Evolutionary conservation across 2,888 invertebrate species (phyloP).

Genomic region (Ischnura elegans): DNA sequence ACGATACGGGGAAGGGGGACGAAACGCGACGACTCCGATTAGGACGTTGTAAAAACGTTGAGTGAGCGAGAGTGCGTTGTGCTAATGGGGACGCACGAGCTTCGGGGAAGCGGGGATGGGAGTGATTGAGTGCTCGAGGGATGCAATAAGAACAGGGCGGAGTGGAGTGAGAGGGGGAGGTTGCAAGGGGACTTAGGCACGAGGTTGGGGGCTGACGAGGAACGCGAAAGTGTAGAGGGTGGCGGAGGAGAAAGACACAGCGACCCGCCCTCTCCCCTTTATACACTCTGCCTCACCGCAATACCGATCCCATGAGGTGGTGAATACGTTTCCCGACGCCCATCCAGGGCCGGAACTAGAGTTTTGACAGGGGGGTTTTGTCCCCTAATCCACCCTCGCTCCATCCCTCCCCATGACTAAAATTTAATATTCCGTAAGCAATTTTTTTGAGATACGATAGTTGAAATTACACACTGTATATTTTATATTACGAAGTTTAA

Average conservation of each 20-base stretch:
- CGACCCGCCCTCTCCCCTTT: background rate
- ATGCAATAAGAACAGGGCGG: background rate
- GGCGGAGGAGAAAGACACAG: background rate
- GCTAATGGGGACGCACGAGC: background rate
- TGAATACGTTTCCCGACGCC: background rate
- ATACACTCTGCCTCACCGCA: background rate
- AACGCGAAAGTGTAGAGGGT: background rate
- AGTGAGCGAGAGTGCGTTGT: background rate
- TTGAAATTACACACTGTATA: too few species aligned
- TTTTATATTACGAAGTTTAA: too few species aligned
- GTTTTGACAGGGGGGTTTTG: too few species aligned
- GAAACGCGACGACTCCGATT: background rate
- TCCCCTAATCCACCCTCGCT: background rate
- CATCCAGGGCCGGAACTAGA: too few species aligned
- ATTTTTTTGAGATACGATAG: too few species aligned
- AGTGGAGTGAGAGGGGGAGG: background rate
- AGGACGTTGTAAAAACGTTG: background rate
- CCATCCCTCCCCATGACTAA: background rate
- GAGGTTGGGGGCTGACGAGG: too few species aligned
- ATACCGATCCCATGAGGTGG: conserved; percentile 56
- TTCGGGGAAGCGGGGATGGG: background rate
- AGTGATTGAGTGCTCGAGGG: background rate
- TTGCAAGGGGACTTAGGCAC: too few species aligned
- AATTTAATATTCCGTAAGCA: too few species aligned
- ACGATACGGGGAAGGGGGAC: background rate